phyloP scores from a whole-genome alignment of 2,113 vertebrate species.

The Anser cygnoides region DNA sequence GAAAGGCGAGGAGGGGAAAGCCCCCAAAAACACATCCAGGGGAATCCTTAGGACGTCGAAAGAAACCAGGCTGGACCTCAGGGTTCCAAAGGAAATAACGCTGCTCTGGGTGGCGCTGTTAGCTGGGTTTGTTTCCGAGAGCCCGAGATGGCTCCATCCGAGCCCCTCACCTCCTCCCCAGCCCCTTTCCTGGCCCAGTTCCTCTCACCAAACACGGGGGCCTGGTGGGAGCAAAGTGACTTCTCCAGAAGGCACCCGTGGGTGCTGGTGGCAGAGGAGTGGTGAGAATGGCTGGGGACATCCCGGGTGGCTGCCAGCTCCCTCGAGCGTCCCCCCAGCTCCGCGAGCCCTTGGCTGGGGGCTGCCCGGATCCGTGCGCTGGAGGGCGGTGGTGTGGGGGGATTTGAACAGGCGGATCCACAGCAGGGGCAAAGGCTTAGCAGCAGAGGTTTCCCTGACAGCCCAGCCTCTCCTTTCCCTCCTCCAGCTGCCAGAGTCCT shows the following conservation, averaged over 20 bases:
- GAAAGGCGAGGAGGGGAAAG: background rate
- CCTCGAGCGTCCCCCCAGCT: background rate
- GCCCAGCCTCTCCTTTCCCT: background rate
- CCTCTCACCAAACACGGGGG: accelerated
- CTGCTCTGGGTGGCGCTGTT: background rate
- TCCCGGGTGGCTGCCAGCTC: background rate
- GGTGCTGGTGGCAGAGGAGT: background rate
- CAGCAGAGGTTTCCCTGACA: background rate
- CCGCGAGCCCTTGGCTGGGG: accelerated
- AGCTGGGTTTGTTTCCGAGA: accelerated
- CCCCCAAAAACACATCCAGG: accelerated
- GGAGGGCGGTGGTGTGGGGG: accelerated
- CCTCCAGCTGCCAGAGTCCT: conserved; percentile 47
- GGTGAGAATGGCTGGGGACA: background rate
- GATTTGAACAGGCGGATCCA: accelerated
- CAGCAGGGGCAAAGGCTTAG: accelerated
- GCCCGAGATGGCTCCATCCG: background rate
- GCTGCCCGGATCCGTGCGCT: background rate
- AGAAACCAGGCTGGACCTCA: background rate
- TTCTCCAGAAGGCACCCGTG: accelerated
- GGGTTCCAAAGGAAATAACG: background rate
- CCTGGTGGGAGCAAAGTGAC: accelerated
- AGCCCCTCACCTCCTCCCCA: background rate
- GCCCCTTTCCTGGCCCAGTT: background rate
- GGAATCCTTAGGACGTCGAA: background rate